phyloP scores from a whole-genome alignment of 2,888 invertebrate species.

The Sinhomidia bicolor region DNA sequence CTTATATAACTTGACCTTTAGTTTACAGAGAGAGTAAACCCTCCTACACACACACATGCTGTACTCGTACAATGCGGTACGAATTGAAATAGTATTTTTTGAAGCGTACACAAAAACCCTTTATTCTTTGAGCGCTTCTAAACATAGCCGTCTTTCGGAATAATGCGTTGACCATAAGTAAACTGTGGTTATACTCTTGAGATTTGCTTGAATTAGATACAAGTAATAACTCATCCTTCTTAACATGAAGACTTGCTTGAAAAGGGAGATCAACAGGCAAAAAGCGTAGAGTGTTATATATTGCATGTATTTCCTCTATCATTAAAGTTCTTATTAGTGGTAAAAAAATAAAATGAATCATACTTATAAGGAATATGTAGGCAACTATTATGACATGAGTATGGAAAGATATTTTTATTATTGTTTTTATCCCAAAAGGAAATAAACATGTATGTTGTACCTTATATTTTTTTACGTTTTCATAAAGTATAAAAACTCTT shows the following conservation, averaged over 20 bases:
- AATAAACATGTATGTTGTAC: not conserved
- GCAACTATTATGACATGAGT: no score
- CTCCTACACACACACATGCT: no score
- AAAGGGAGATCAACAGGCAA: conserved; percentile 55
- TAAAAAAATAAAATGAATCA: conserved; percentile 20
- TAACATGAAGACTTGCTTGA: not conserved
- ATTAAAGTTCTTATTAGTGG: conserved; percentile 17
- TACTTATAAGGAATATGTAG: not conserved
- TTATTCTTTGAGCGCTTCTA: no score
- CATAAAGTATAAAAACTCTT: no score
- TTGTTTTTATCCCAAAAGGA: no score
- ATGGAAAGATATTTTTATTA: no score
- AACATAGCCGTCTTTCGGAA: not conserved
- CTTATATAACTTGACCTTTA: not conserved
- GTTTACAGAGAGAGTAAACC: not conserved
- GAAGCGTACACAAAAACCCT: no score
- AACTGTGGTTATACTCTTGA: not conserved
- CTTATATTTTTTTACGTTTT: not conserved
- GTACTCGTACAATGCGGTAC: no score
- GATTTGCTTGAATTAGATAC: not conserved
- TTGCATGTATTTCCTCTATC: not conserved
- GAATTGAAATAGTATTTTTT: no score
- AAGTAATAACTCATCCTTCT: not conserved
- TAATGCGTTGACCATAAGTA: not conserved
- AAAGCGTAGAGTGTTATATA: not conserved